Evolutionary conservation across 2,797 vertebrate genomes (phyloP).

Genomic region (Syngnathus acus): DNA sequence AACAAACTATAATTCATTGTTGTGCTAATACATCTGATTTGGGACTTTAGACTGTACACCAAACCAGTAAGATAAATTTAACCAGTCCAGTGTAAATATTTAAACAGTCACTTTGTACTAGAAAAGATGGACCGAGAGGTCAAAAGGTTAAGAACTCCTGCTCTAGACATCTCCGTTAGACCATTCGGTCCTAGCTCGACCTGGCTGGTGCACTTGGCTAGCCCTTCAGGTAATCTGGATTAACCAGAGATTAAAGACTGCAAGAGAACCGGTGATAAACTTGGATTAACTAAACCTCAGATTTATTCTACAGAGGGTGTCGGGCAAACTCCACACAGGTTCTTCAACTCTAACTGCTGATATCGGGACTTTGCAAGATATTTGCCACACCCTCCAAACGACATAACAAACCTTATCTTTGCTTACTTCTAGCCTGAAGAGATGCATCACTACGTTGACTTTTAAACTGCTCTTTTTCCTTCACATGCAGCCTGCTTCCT

Average conservation of each 20-base stretch:
- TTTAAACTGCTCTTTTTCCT: slow-evolving; percentile 15
- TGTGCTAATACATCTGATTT: too few relatives aligned
- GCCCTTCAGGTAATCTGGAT: slow-evolving; percentile 54
- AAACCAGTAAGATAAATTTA: too few relatives aligned
- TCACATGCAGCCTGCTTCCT: slow-evolving; percentile 5
- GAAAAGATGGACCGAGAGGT: background rate
- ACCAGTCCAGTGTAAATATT: too few relatives aligned
- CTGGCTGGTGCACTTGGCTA: slow-evolving; percentile 16
- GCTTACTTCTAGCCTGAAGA: slow-evolving; percentile 28
- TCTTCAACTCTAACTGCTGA: background rate
- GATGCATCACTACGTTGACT: background rate
- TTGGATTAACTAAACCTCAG: slow-evolving; percentile 17
- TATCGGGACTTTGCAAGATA: background rate
- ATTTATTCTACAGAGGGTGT: background rate
- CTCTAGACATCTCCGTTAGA: background rate
- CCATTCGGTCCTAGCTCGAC: slow-evolving; percentile 8
- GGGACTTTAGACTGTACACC: too few relatives aligned
- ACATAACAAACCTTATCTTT: slow-evolving; percentile 9
- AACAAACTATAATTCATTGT: too few relatives aligned
- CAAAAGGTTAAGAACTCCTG: background rate
- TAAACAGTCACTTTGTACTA: too few relatives aligned
- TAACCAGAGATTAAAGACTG: slow-evolving; percentile 56
- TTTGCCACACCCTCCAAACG: background rate
- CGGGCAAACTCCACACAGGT: background rate
- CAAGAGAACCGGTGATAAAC: slow-evolving; percentile 26